phyloP scores from a whole-genome alignment of 2,113 vertebrate species.

The Nothoprocta pentlandii region DNA sequence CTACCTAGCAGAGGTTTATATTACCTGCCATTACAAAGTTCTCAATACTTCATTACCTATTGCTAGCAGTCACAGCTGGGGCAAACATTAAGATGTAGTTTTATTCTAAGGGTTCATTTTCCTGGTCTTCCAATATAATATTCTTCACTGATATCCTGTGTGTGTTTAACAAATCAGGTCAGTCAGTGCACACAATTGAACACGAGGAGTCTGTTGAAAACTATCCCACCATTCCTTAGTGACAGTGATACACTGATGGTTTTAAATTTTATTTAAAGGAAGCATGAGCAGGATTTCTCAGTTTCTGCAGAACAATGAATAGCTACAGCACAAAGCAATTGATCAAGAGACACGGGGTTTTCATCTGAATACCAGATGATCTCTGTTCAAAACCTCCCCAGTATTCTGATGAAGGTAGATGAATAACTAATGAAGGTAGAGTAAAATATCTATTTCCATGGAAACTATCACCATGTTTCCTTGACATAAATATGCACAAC shows the following conservation, averaged over 20 bases:
- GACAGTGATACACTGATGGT: not conserved
- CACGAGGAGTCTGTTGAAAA: not conserved
- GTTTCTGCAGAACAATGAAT: not conserved
- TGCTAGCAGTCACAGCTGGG: not conserved
- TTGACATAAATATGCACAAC: not conserved
- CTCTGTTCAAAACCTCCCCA: not conserved
- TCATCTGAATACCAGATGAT: not conserved
- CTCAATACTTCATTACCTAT: not conserved
- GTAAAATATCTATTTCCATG: not conserved
- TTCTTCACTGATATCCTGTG: not conserved
- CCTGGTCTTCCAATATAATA: not conserved
- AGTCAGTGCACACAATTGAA: not conserved
- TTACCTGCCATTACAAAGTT: not conserved
- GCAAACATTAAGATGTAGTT: not conserved
- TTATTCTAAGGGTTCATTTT: not conserved
- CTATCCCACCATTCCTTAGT: not conserved
- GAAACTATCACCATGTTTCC: not conserved
- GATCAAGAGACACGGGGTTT: not conserved
- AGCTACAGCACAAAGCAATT: not conserved
- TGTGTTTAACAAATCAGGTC: not conserved
- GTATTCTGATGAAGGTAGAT: not conserved
- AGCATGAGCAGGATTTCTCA: not conserved
- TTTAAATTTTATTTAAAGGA: not conserved
- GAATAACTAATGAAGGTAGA: not conserved
- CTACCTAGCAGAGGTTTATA: not conserved